phyloP scores from a whole-genome alignment of 2,888 invertebrate species.

The Drosophila tripunctata region DNA sequence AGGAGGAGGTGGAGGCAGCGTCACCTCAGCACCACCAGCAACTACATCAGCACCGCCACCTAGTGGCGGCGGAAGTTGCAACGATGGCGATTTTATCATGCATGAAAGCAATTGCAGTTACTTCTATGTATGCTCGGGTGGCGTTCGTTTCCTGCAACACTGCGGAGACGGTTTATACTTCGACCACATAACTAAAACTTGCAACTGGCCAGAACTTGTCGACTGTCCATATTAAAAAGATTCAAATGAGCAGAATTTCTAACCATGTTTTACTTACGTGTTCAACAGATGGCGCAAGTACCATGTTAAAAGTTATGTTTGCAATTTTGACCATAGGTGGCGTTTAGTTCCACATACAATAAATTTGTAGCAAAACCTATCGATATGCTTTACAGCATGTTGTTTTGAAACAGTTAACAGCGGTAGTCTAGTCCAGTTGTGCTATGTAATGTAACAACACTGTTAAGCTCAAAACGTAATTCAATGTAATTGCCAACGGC shows the following conservation, averaged over 20 bases:
- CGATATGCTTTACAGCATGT: too few relatives aligned
- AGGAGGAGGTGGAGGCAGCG: constrained; percentile 9
- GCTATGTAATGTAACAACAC: neutral
- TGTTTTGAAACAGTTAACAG: too few relatives aligned
- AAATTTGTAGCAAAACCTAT: neutral
- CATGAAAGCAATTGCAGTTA: constrained; percentile 89
- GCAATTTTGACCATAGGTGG: neutral
- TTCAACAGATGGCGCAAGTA: too few relatives aligned
- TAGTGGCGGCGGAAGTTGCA: constrained; percentile 23
- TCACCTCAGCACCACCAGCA: neutral
- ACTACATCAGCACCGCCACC: constrained; percentile 17
- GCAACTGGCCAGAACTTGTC: constrained; percentile 30
- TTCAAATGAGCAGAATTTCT: neutral
- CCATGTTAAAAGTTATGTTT: neutral
- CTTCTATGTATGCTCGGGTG: constrained; percentile 87
- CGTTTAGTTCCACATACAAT: neutral
- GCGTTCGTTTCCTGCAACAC: too few relatives aligned
- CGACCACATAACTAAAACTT: neutral
- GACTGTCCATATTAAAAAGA: constrained; percentile 32
- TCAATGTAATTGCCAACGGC: neutral
- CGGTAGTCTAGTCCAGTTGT: too few relatives aligned
- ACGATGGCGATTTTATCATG: constrained; percentile 48
- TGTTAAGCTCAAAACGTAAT: constrained; percentile 5
- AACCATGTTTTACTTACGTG: neutral
- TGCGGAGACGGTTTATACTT: constrained; percentile 84